These are phyloP conservation scores for Rhysida immarginata DNA, from an alignment of 1,140 invertebrate species.

Conservation along the genomic window DNA sequence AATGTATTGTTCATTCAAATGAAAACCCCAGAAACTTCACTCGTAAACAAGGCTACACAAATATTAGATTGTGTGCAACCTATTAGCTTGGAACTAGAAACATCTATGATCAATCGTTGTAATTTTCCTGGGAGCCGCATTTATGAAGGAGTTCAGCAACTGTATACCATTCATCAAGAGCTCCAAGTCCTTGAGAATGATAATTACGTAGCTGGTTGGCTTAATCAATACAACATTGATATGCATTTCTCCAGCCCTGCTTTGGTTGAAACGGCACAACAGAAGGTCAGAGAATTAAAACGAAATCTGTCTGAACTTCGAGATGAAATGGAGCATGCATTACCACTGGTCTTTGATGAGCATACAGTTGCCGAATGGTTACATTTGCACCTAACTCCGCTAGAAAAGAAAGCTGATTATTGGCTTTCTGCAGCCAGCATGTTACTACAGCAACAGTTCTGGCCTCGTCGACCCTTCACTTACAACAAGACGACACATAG, in stretches of 20 bases:
- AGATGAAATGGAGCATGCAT: constrained; percentile 18
- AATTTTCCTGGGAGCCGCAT: constrained; percentile 25
- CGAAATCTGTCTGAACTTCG: constrained; percentile 20
- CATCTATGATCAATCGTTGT: constrained; percentile 15
- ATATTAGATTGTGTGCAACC: constrained; percentile 17
- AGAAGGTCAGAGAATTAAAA: constrained; percentile 18
- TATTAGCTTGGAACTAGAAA: constrained; percentile 9
- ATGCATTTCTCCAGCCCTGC: constrained; percentile 28
- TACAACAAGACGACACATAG: too few relatives aligned
- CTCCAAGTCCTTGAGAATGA: constrained; percentile 13
- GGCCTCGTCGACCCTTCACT: constrained; percentile 4
- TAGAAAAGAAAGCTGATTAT: background rate
- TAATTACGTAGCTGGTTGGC: constrained; percentile 27
- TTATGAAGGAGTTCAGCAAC: constrained; percentile 20
- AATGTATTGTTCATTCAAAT: constrained; percentile 25
- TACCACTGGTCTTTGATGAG: constrained; percentile 24
- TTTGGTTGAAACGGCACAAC: constrained; percentile 23
- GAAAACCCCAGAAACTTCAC: background rate
- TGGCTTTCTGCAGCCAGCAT: background rate
- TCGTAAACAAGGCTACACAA: constrained; percentile 15
- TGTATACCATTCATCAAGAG: constrained; percentile 18
- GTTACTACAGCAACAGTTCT: background rate
- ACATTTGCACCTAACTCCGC: constrained; percentile 22
- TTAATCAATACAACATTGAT: constrained; percentile 23
- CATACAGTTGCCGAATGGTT: constrained; percentile 28